Evolutionary conservation across 2,113 vertebrate genomes (phyloP).

Genomic region (Prolemur simus): DNA sequence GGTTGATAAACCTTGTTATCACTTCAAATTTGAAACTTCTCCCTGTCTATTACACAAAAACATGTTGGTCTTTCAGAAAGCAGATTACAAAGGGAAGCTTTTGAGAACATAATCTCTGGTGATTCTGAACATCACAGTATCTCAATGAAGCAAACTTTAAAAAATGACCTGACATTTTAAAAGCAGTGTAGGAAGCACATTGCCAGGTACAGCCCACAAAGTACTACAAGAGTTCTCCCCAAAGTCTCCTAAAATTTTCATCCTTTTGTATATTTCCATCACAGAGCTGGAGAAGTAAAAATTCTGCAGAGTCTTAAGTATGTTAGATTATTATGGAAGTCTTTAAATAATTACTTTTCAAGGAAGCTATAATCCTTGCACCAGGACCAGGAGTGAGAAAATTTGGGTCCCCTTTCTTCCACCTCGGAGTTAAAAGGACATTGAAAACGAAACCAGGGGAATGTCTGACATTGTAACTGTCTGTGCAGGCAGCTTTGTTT

Average conservation of each 20-base stretch:
- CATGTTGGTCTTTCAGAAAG: neutral
- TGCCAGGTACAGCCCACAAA: neutral
- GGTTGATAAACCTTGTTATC: neutral
- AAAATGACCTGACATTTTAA: neutral
- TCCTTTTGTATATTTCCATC: no score
- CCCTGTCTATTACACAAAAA: neutral
- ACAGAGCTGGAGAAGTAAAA: neutral
- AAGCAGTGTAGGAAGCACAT: neutral
- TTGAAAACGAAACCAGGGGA: neutral
- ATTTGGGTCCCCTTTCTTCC: neutral
- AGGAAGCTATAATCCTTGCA: neutral
- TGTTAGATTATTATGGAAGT: neutral
- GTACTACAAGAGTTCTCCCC: neutral
- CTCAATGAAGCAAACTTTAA: neutral
- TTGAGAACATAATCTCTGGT: neutral
- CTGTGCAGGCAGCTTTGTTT: neutral
- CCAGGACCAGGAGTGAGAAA: neutral
- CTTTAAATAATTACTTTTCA: neutral
- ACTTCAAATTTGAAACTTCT: neutral
- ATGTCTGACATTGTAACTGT: neutral
- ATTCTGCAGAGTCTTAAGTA: neutral
- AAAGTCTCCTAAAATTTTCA: neutral
- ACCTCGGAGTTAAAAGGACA: neutral
- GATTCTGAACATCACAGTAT: neutral
- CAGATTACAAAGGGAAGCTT: neutral